A percentile compares a stretch with the other conserved stretches of the same genome.
Evolutionary conservation across 2,888 invertebrate species (phyloP).

Genomic region (Oscheius sp.): DNA sequence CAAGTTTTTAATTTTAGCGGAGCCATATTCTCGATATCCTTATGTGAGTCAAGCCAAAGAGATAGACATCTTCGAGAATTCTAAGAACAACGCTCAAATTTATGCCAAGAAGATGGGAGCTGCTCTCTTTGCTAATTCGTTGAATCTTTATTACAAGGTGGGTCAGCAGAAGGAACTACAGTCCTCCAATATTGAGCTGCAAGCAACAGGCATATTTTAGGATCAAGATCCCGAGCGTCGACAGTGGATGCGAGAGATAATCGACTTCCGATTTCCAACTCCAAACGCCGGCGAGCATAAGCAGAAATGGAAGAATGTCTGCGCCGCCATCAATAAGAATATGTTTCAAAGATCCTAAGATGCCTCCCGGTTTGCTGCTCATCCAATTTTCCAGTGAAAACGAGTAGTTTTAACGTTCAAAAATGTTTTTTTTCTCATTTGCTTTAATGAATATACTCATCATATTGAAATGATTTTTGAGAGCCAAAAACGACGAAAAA

Average conservation of each 20-base stretch:
- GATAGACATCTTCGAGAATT: slow-evolving; percentile 34
- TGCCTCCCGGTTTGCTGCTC: not conserved
- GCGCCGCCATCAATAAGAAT: slow-evolving; percentile 55
- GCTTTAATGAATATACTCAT: too few species aligned
- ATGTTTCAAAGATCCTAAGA: slow-evolving; percentile 37
- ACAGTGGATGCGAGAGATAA: slow-evolving; percentile 54
- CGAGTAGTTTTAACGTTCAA: too few species aligned
- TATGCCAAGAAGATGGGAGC: slow-evolving; percentile 49
- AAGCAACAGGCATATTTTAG: too few species aligned
- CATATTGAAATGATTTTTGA: too few species aligned
- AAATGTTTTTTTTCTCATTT: too few species aligned
- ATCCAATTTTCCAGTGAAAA: too few species aligned
- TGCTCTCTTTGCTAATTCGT: slow-evolving; percentile 44
- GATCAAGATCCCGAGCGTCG: slow-evolving; percentile 53
- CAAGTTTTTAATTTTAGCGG: slow-evolving; percentile 25
- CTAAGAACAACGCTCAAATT: slow-evolving; percentile 43
- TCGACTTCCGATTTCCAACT: slow-evolving; percentile 55
- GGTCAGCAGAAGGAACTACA: not conserved
- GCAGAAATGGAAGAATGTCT: slow-evolving; percentile 56
- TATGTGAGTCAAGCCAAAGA: slow-evolving; percentile 50
- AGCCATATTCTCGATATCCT: slow-evolving; percentile 40
- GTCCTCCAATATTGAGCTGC: not conserved
- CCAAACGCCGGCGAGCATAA: slow-evolving; percentile 40
- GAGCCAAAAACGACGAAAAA: too few species aligned
- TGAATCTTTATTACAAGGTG: slow-evolving; percentile 52